Base-by-base conservation (phyloP, 2,113 vertebrate species). In the Clupea harengus region DNA sequence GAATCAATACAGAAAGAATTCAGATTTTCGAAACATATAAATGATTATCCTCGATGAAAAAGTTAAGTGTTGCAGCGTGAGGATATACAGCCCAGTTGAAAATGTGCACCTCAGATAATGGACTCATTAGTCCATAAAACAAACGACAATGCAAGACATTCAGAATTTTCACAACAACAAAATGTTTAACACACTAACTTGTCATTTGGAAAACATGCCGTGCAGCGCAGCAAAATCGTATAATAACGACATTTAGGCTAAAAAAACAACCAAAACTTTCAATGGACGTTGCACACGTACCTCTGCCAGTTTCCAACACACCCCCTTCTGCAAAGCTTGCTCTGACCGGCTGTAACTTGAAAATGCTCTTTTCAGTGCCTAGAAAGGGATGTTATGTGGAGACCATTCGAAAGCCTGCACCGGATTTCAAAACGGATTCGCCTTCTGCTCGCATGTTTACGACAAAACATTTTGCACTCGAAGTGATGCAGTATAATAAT, bases 291-390 rank as follows among this genome's bases (percentile, higher is more conserved):
- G 44, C 84, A 78, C 84, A 89, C 89, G 45, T 86, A 90, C 81
- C 81, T 83, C 80, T 81, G 81, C 72, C 86, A 75, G 82, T 44
- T 75, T 83, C 46, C 82, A 83, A 84, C 87, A 88, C 91, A 89
- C 89, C 88, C 89, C 88, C 86, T 89, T 86, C 83, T 72, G 32
- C 81, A 81, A 86, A 87, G 87, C 91, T 90, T 32, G 89, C 85
- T 91, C 85, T 90, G 88, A 88, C 88, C 89, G 88, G 89, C 89
- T 89, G 67, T 82, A 87, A 90, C 89, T 91, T 89, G 87, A 88
- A 89, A 90, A 85, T 84, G 86, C 83, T 89, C 82, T 86, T 90
- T 88, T 89, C 87, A 88, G 89, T 85, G 84, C 81, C 81, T 83
- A 82, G 83, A 49, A 81, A 84, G 82, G 82, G 82, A 81, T 86